Evolutionary conservation across 1,140 invertebrate species (phyloP), one percentile per base, ranked within the genome.

Genomic region (Platyura marginata): DNA sequence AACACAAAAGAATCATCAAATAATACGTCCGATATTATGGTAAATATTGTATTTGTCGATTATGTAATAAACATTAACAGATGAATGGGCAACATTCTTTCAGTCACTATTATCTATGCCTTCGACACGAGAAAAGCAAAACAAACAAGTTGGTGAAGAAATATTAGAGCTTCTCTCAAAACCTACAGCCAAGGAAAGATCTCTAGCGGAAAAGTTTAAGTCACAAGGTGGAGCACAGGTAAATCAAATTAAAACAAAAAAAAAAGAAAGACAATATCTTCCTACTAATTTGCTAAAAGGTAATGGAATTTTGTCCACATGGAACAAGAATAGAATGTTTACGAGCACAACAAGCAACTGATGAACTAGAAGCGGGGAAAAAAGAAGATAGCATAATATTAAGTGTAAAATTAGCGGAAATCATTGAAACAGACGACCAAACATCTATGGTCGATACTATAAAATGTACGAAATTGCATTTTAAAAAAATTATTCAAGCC

Each of bases 281-380:
- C n/a, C n/a, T n/a, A n/a, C n/a, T n/a, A n/a, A n/a, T n/a, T n/a
- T n/a, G n/a, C n/a, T n/a, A n/a, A n/a, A n/a, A 29, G 25, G 81
- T 95, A 5, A 86, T 82, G 79, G 91, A 97, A 61, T 98, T 95
- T 64, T 98, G 93, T 66, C 84, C 86, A 6, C 87, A 92, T 63
- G 92, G 91, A 19, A 96, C 92, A 1, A 76, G 81, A 51, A 77
- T 81, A 11, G 92, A 97, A 55, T 98, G 93, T 59, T 68, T 75
- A 1, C 64, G 84, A 68, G 68, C 66, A 63, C 41, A 71, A 36
- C 62, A 71, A 47, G 61, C 63, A 46, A 67, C 68, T 2, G 21
- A 40, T n/a, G 21, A 22, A 18, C 9, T 40, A 19, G 11, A 18
- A 41, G 41, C 16, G 11, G 44, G 39, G 10, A 13, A 8, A 22